Base-by-base conservation (phyloP, 2,888 invertebrate species). In the Colletes collaris region DNA sequence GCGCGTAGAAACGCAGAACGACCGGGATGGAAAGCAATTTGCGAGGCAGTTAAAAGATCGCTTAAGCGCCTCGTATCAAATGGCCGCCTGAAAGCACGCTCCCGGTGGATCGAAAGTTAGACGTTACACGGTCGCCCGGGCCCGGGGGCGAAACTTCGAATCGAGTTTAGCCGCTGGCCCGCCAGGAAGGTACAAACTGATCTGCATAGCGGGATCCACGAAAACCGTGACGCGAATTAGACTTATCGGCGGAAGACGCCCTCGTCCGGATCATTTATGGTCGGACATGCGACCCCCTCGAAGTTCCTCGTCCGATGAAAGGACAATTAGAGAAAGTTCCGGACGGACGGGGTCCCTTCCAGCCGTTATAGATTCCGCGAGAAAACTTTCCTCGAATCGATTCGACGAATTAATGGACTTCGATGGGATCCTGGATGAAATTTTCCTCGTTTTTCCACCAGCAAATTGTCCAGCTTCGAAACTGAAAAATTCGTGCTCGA, bases 301-400 rank as follows among this genome's bases (percentile, higher is more conserved):
- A 79, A 82, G 69, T 79, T 72, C 44, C 55, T 35, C 50, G 16
- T 35, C n/a, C 64, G 69, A 59, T 63, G 70, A 73, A 58, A 63
- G 66, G 76, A 63, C 69, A 73, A 80, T 80, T 77, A 79, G 75
- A 72, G 81, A 75, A 84, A 76, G 52, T 73, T 81, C 27, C 46
- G 4, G 19, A 8, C 8, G 10, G 10, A 27, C 46, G 7, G 8
- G 7, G 7, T 46, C 2, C 44, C 44, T 46, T 8, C 8, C 6
- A 46, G 8, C 3, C 8, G 10, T 46, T 3, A 8, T 46, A 46
- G 44, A 46, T 46, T 46, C 44, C 44, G 10, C 7, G 44, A 8
- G 44, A 8, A 46, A 46, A 7, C 10, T 46, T 46, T 46, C 8
- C 44, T 2, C 8, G 44, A 8, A 46, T 46, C 8, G 8, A 46